Evolutionary conservation across 1,140 invertebrate species (phyloP), one percentile per base, ranked within the genome.

Genomic region (Apocrypta bakeri): DNA sequence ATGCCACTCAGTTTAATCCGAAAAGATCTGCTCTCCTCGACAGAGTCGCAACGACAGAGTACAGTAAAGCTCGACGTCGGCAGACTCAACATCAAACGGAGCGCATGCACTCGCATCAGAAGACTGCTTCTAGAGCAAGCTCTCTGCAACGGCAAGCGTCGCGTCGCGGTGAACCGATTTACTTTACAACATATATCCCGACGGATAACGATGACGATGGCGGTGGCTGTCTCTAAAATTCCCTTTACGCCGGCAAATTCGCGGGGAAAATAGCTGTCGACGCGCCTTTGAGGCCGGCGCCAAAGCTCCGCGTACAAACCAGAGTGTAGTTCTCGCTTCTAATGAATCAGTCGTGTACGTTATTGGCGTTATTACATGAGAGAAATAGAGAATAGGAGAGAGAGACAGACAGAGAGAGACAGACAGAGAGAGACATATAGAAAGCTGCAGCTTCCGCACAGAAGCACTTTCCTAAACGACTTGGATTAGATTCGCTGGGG

Each of bases 391-490:
- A n/a, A n/a, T n/a, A n/a, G n/a, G n/a, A n/a, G 42, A 48, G 42
- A 48, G 40, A 42, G 40, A 42, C 9, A 42, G 40, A 42, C 9
- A 6, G 40, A 14, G 42, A 48, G 42, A 48, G 42, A 48, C 12
- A 48, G 42, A 48, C 12, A 48, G 42, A 48, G 42, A 48, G 42
- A 48, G 42, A 48, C 12, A 48, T 12, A 17, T 17, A 56, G 48
- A 0, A 21, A 56, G 48, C 14, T 21, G 48, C 48, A 56, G 48
- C 48, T 56, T 56, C 48, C 27, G 63, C 8, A 25, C 63, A 21
- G 63, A 25, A 66, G 63, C 63, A 56, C 48, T 56, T 56, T 56
- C 48, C 48, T 56, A 56, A 56, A 56, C 63, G 63, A 66, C 24
- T 25, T 29, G 63, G 63, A 66, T 66, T 66, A 66, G 63, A 29